Evolutionary conservation across 1,140 invertebrate species (phyloP).

Genomic region (Portunus trituberculatus): DNA sequence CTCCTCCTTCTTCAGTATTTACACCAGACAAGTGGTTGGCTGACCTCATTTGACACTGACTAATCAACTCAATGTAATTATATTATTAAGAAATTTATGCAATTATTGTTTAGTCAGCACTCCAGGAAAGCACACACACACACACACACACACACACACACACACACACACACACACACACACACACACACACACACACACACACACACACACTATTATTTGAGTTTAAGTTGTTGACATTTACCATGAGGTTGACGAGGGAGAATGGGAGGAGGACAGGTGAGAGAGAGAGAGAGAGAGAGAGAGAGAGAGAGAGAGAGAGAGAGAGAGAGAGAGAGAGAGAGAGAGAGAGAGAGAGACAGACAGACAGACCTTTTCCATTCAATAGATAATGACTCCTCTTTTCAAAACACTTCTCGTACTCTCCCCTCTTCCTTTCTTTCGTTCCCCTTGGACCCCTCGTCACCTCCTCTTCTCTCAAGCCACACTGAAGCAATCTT

Average conservation of each 20-base stretch:
- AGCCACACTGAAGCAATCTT: too few relatives aligned
- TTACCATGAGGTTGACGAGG: neutral
- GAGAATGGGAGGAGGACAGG: neutral
- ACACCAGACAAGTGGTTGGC: neutral
- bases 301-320: neutral
- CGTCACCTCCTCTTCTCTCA: neutral
- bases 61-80: neutral
- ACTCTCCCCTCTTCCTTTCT: neutral
- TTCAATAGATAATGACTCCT: neutral
- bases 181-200: slow-evolving; percentile 2
- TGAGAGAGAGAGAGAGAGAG: neutral
- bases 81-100: neutral
- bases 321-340: neutral
- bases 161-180: slow-evolving; percentile 20
- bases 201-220: slow-evolving; percentile 4
- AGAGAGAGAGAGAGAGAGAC: neutral
- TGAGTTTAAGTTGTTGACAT: neutral
- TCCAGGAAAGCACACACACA: neutral
- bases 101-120: neutral
- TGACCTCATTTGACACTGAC: neutral
- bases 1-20: neutral
- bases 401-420: neutral
- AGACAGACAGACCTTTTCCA: too few relatives aligned
- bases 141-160: slow-evolving; percentile 20
- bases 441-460: neutral